A percentile compares a stretch with the other conserved stretches of the same genome.
phyloP scores from a whole-genome alignment of 1,140 invertebrate genomes.

The Pseudomyrmex pallidus region DNA sequence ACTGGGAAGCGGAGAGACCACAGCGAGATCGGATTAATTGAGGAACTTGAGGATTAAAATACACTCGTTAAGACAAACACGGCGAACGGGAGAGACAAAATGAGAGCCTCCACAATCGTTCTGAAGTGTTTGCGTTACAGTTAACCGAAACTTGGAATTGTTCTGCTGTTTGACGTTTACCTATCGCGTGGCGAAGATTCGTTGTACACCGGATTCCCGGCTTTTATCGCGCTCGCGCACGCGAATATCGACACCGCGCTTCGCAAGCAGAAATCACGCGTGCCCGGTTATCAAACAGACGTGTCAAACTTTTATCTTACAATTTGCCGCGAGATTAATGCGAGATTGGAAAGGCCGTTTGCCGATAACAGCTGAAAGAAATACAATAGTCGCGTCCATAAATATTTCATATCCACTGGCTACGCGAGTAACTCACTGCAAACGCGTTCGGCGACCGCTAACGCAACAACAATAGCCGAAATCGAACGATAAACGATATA shows the following conservation, averaged over 20 bases:
- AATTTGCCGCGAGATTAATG: neutral
- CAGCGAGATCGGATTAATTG: slow-evolving; percentile 79
- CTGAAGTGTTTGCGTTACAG: slow-evolving; percentile 70
- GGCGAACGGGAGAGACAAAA: slow-evolving; percentile 50
- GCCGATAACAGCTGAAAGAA: neutral
- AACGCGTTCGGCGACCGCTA: slow-evolving; percentile 22
- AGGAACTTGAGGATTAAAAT: slow-evolving; percentile 81
- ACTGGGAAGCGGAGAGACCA: slow-evolving; percentile 47
- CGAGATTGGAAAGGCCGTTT: neutral
- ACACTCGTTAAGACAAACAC: slow-evolving; percentile 77
- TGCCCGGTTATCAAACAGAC: neutral
- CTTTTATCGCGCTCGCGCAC: neutral
- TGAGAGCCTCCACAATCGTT: slow-evolving; percentile 57
- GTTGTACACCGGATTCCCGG: neutral
- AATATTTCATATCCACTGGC: neutral
- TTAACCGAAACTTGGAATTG: slow-evolving; percentile 72
- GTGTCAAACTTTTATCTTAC: neutral
- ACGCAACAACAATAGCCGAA: slow-evolving; percentile 35
- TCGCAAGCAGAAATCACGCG: neutral
- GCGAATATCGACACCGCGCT: neutral
- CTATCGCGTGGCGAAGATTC: slow-evolving; percentile 47
- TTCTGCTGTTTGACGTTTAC: slow-evolving; percentile 69
- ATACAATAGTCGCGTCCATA: slow-evolving; percentile 1
- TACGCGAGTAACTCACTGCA: slow-evolving; percentile 30
- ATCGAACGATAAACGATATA: slow-evolving; percentile 42